A percentile compares a stretch with the other conserved stretches of the same genome.
These are phyloP conservation scores for Narcine bancroftii DNA, from an alignment of 2,113 vertebrate species.

Conservation along the genomic window DNA sequence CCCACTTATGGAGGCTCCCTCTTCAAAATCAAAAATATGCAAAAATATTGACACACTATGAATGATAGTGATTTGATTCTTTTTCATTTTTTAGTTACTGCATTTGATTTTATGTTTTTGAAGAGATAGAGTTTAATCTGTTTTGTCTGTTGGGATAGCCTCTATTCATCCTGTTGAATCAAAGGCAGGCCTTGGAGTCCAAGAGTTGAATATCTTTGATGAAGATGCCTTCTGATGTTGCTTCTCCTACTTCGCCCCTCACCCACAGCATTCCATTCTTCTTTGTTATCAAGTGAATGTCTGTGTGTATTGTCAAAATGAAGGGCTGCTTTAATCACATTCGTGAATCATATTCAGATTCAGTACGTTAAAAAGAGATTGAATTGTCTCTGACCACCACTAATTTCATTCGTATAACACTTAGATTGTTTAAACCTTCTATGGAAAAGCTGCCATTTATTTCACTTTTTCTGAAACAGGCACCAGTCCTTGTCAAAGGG, in stretches of 20 bases:
- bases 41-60: background rate
- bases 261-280: background rate
- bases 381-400: background rate
- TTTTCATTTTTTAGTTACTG: background rate
- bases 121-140: background rate
- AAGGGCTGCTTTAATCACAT: background rate
- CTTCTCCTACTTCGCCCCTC: background rate
- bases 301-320: background rate
- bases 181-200: background rate
- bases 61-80: background rate
- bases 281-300: background rate
- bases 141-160: background rate
- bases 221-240: background rate
- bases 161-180: background rate
- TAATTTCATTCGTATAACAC: background rate
- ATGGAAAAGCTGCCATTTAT: background rate
- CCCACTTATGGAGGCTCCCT: background rate
- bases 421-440: background rate
- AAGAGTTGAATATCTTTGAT: background rate
- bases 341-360: background rate
- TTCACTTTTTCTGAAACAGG: background rate
- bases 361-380: background rate
- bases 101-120: background rate
- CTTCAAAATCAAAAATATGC: background rate
- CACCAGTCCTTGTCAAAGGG: background rate